A percentile compares a stretch with the other conserved stretches of the same genome.
Evolutionary conservation across 1,140 invertebrate genomes (phyloP).

Genomic region (Micrasema minimum): DNA sequence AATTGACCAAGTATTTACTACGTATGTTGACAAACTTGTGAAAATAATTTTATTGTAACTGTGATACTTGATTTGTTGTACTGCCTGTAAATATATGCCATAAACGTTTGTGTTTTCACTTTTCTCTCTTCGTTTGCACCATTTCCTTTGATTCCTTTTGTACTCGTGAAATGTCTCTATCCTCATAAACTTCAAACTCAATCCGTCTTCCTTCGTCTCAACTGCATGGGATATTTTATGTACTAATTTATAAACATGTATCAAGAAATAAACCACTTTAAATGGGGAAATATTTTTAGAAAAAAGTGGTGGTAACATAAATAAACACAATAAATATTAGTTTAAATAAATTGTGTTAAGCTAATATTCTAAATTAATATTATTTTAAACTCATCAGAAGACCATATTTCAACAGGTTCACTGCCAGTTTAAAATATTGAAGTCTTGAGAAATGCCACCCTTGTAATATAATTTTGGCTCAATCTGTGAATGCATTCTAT

Average conservation of each 20-base stretch:
- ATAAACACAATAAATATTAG: too few species aligned
- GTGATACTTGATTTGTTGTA: slow-evolving; percentile 55
- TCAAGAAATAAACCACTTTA: background rate
- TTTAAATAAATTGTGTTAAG: too few species aligned
- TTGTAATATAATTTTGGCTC: too few species aligned
- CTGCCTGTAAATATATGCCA: slow-evolving; percentile 55
- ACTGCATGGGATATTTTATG: background rate
- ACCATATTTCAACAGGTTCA: too few species aligned
- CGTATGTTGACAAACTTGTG: slow-evolving; percentile 54
- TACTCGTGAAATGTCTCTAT: background rate
- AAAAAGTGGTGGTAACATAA: too few species aligned
- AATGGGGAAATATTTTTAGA: too few species aligned
- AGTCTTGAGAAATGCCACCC: too few species aligned
- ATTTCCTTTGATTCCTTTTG: slow-evolving; percentile 4
- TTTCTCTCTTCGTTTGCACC: slow-evolving; percentile 36
- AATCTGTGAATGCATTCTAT: too few species aligned
- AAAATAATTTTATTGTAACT: slow-evolving; percentile 55
- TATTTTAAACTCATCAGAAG: too few species aligned
- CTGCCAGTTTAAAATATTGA: too few species aligned
- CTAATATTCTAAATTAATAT: too few species aligned
- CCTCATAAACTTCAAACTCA: background rate
- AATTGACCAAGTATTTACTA: slow-evolving; percentile 54
- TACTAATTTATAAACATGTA: background rate
- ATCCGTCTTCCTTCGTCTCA: background rate
- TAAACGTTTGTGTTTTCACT: slow-evolving; percentile 51